These are phyloP conservation scores for Xestia xanthographa DNA, from an alignment of 2,888 invertebrate genomes.

Conservation along the genomic window DNA sequence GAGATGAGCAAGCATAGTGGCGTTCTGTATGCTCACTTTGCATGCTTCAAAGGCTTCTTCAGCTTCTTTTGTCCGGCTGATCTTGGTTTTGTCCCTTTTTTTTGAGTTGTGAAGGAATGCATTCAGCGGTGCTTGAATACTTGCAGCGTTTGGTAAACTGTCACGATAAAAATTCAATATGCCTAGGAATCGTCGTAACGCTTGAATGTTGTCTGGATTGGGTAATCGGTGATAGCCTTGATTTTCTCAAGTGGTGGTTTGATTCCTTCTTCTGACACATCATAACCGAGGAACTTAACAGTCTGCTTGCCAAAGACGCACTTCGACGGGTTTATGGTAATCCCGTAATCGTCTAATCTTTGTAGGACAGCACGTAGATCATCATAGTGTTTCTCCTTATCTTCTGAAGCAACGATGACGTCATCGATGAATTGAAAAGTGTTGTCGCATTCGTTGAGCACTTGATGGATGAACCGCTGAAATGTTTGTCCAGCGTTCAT, in stretches of 20 bases:
- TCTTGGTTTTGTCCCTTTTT: background rate
- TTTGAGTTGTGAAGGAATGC: background rate
- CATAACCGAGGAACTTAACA: no score
- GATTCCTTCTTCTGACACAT: no score
- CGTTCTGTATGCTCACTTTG: background rate
- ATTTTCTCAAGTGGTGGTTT: no score
- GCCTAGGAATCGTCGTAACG: slow-evolving; percentile 1
- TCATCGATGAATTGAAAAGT: background rate
- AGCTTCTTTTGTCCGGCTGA: background rate
- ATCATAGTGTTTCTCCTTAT: background rate
- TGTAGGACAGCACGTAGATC: background rate
- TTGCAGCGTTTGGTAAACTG: background rate
- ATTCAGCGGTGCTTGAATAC: background rate
- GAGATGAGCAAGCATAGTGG: background rate
- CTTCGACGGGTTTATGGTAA: no score
- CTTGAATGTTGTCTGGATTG: slow-evolving; percentile 2
- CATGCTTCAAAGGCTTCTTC: background rate
- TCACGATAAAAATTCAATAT: slow-evolving; percentile 2
- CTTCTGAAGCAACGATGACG: background rate
- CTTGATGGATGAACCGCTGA: background rate
- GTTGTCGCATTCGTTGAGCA: background rate
- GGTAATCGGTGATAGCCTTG: background rate
- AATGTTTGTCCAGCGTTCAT: slow-evolving; percentile 2
- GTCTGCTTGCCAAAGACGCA: no score
- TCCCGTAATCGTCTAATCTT: background rate